Evolutionary conservation across 2,888 invertebrate genomes (phyloP).

Genomic region (Priocnemis perturbator): DNA sequence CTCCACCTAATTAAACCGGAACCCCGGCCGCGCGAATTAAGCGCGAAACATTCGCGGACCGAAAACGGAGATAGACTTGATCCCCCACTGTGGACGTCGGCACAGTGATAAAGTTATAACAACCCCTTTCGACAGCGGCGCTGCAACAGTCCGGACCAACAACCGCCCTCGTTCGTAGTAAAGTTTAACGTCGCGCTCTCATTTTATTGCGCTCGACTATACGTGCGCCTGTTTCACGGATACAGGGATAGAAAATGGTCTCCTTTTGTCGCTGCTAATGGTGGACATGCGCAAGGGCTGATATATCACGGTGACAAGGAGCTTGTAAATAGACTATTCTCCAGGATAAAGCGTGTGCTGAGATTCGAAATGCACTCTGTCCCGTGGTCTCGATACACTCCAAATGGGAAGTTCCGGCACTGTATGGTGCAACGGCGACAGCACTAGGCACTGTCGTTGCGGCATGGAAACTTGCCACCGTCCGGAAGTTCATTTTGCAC

Average conservation of each 20-base stretch:
- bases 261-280: constrained; percentile 23
- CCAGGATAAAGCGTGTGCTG: too few species aligned
- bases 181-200: constrained; percentile 47
- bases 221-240: not conserved
- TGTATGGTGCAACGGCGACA: too few species aligned
- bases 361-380: too few species aligned
- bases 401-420: too few species aligned
- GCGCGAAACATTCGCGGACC: constrained; percentile 20
- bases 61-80: constrained; percentile 27
- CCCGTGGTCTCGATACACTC: too few species aligned
- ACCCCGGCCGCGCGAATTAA: constrained; percentile 5
- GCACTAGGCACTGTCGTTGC: too few species aligned
- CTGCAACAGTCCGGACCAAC: constrained; percentile 42
- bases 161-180: constrained; percentile 45
- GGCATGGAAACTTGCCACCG: too few species aligned
- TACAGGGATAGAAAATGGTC: constrained; percentile 29
- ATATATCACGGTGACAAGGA: not conserved
- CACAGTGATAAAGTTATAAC: constrained; percentile 55
- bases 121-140: constrained; percentile 37
- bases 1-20: constrained; percentile 25
- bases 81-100: constrained; percentile 18
- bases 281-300: not conserved
- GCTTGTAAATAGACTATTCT: too few species aligned
- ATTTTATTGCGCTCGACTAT: constrained; percentile 48
- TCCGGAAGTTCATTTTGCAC: too few species aligned